Percentiles rank a stretch among this genome's conserved stretches.
Evolutionary conservation across 2,888 invertebrate genomes (phyloP).

Genomic region (Piscicola geometra): DNA sequence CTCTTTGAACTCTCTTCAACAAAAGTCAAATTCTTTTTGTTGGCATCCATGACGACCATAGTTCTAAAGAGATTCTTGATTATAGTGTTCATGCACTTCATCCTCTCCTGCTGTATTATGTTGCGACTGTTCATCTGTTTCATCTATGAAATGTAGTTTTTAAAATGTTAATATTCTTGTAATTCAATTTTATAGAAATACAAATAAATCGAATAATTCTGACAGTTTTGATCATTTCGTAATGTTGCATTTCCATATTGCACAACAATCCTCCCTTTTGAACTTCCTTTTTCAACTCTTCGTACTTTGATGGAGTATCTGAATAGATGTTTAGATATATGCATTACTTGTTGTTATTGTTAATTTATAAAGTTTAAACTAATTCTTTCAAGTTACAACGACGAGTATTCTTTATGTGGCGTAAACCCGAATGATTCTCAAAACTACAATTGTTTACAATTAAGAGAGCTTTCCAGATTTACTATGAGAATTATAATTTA

Average conservation of each 20-base stretch:
- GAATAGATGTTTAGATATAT: no score
- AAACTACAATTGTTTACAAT: no score
- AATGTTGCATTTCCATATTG: background rate
- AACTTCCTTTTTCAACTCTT: background rate
- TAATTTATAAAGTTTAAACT: no score
- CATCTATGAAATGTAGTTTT: background rate
- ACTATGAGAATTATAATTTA: no score
- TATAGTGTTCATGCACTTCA: background rate
- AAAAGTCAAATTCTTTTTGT: no score
- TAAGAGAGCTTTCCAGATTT: no score
- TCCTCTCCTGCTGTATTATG: background rate
- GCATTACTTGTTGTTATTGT: no score
- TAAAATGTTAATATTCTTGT: background rate
- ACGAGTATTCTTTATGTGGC: no score
- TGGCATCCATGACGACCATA: background rate
- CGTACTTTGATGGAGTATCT: background rate
- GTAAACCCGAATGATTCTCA: no score
- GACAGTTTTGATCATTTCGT: background rate
- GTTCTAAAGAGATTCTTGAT: background rate
- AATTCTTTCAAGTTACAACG: no score
- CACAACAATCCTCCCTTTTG: background rate
- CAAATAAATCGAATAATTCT: no score
- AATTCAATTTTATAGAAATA: background rate
- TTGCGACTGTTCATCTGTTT: background rate
- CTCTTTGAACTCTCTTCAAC: no score